Evolutionary conservation across 2,797 vertebrate species (phyloP).

Genomic region (Sebastes oblongus): DNA sequence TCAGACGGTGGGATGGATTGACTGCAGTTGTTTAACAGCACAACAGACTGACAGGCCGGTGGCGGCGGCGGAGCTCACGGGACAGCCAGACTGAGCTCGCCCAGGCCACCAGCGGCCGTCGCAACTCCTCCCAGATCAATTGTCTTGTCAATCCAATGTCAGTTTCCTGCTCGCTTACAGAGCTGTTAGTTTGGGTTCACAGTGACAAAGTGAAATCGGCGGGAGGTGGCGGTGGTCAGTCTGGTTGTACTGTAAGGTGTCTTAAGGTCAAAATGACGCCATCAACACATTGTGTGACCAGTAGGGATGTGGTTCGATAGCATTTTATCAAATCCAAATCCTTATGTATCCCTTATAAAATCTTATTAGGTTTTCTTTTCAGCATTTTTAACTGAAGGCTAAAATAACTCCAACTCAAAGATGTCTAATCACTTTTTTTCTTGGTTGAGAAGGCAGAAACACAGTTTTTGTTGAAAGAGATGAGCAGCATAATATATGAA

Average conservation of each 20-base stretch:
- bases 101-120: constrained; percentile 5
- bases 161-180: background rate
- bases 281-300: background rate
- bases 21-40: constrained; percentile 62
- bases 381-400: background rate
- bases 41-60: constrained; percentile 46
- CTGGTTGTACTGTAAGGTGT: background rate
- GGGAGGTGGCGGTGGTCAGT: background rate
- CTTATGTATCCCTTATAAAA: background rate
- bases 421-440: background rate
- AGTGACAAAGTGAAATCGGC: background rate
- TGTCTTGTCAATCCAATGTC: constrained; percentile 42
- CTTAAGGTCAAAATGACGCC: constrained; percentile 8
- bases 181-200: constrained; percentile 7
- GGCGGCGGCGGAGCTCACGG: background rate
- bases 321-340: background rate
- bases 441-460: background rate
- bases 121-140: constrained; percentile 47
- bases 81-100: constrained; percentile 1
- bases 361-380: background rate
- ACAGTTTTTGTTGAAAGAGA: background rate
- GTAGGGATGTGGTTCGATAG: background rate
- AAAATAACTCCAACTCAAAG: background rate
- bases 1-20: constrained; percentile 39
- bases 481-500: background rate